Percentiles rank a stretch among this genome's conserved stretches.
phyloP scores from a whole-genome alignment of 1,140 invertebrate species.

The Campoletis sonorensis region DNA sequence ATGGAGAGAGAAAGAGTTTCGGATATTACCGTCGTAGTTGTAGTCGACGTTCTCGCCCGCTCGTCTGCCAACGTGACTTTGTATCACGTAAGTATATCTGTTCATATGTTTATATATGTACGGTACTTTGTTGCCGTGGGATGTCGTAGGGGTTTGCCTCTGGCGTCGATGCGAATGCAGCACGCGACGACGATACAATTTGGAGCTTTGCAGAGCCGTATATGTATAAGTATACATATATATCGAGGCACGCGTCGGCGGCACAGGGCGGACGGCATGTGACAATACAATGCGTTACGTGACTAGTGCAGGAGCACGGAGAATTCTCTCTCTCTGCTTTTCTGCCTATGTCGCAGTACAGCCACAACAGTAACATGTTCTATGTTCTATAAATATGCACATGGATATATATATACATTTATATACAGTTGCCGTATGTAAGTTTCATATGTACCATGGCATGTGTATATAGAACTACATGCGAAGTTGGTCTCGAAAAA shows the following conservation, averaged over 20 bases:
- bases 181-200: constrained; percentile 70
- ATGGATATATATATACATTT: neutral
- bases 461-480: too few relatives aligned
- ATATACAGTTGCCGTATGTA: neutral
- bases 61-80: neutral
- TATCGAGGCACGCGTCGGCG: constrained; percentile 8
- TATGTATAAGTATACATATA: neutral
- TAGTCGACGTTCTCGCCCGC: constrained; percentile 8
- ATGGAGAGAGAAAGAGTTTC: too few relatives aligned
- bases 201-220: constrained; percentile 61
- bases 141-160: constrained; percentile 20
- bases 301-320: constrained; percentile 53
- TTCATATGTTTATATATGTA: neutral
- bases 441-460: too few relatives aligned
- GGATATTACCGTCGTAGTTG: constrained; percentile 59
- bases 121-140: neutral
- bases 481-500: neutral
- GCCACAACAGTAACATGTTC: neutral
- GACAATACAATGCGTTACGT: constrained; percentile 72
- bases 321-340: constrained; percentile 33
- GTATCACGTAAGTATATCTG: neutral
- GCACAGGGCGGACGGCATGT: constrained; percentile 57
- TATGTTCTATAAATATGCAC: too few relatives aligned
- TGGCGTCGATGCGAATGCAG: constrained; percentile 54
- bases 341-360: constrained; percentile 11